A percentile compares a stretch with the other conserved stretches of the same genome.
These are phyloP conservation scores for Leucophora obtusa DNA, from an alignment of 2,888 invertebrate genomes.

Conservation along the genomic window DNA sequence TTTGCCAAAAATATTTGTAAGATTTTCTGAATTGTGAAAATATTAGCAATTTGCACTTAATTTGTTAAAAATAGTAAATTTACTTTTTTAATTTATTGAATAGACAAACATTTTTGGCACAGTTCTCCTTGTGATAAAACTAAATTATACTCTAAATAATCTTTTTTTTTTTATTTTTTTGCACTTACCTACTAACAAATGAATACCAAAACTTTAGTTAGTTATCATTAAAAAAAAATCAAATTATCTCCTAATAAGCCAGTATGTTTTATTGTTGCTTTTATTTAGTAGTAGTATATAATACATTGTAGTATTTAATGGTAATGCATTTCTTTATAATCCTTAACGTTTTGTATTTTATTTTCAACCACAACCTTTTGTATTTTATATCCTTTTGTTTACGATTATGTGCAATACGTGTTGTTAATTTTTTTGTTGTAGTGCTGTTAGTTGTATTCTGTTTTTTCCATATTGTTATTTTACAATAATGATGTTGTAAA, in stretches of 20 bases:
- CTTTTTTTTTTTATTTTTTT: too few relatives aligned
- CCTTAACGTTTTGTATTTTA: constrained; percentile 7
- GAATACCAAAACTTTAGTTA: neutral
- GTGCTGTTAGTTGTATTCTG: neutral
- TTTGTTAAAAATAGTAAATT: too few relatives aligned
- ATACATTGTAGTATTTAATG: constrained; percentile 32
- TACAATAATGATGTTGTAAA: constrained; percentile 1
- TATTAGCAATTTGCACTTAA: too few relatives aligned
- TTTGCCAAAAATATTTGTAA: too few relatives aligned
- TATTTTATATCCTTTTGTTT: constrained; percentile 22
- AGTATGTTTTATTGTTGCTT: neutral
- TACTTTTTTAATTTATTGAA: too few relatives aligned
- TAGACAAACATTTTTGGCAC: too few relatives aligned
- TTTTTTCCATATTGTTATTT: constrained; percentile 30
- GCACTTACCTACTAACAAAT: too few relatives aligned
- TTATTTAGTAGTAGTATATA: neutral
- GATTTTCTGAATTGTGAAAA: too few relatives aligned
- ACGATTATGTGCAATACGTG: constrained; percentile 43
- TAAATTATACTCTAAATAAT: too few relatives aligned
- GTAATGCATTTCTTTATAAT: constrained; percentile 40
- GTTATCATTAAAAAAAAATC: too few relatives aligned
- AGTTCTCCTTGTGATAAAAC: too few relatives aligned
- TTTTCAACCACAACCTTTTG: neutral
- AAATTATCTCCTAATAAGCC: neutral
- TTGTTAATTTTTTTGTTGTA: neutral